Evolutionary conservation across 1,140 invertebrate genomes (phyloP).

Genomic region (Gryon sp.): DNA sequence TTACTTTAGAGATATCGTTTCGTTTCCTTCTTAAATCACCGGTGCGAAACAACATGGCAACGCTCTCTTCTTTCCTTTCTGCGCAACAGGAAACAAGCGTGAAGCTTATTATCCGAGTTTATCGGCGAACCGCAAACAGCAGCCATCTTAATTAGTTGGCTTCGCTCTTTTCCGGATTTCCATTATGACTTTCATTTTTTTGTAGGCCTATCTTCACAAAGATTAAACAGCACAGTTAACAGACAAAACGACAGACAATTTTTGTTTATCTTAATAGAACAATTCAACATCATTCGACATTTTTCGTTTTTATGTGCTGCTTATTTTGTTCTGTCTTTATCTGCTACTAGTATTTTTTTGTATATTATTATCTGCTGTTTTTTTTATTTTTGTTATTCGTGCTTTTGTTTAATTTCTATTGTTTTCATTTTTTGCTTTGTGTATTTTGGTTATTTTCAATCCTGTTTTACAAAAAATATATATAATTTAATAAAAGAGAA

Average conservation of each 20-base stretch:
- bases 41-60: constrained; percentile 61
- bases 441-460: too few relatives aligned
- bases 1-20: constrained; percentile 60
- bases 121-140: constrained; percentile 62
- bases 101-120: constrained; percentile 63
- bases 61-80: constrained; percentile 64
- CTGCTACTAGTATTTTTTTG: too few relatives aligned
- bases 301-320: too few relatives aligned
- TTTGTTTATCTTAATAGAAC: constrained; percentile 7
- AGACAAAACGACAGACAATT: constrained; percentile 6
- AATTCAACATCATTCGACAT: too few relatives aligned
- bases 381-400: too few relatives aligned
- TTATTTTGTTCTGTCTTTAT: too few relatives aligned
- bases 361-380: too few relatives aligned
- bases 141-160: constrained; percentile 62
- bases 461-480: too few relatives aligned
- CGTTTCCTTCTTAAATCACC: constrained; percentile 63
- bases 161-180: constrained; percentile 58
- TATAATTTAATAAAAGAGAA: too few relatives aligned
- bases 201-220: constrained; percentile 18
- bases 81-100: constrained; percentile 65
- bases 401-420: too few relatives aligned
- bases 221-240: constrained; percentile 25
- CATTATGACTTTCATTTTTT: constrained; percentile 60
- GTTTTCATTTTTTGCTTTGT: too few relatives aligned